Conservation (phyloP, 2,113 vertebrate genomes). For the Gasterosteus nipponicus region DNA sequence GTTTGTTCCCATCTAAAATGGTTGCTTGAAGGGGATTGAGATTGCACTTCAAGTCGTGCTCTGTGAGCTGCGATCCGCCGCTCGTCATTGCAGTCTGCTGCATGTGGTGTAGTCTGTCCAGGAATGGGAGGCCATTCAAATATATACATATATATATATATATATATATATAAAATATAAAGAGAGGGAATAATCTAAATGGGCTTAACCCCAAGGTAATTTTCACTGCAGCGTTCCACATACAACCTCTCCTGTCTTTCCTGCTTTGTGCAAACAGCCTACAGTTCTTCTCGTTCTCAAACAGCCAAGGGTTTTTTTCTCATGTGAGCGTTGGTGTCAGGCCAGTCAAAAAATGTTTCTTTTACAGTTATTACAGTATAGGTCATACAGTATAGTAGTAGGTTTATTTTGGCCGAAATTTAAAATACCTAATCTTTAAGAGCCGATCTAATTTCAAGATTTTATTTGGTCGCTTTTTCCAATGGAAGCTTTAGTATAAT, state of each 20-base stretch:
- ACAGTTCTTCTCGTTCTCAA: not conserved
- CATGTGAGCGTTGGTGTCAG: not conserved
- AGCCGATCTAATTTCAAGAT: not conserved
- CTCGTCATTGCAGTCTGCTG: slow-evolving; percentile 28
- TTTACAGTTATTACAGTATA: not conserved
- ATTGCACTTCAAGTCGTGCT: slow-evolving; percentile 50
- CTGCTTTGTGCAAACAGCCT: not conserved
- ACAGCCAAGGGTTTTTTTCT: not conserved
- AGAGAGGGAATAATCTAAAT: too few species aligned
- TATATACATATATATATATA: not conserved
- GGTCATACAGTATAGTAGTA: too few species aligned
- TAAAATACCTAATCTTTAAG: not conserved
- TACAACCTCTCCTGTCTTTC: not conserved
- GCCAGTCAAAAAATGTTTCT: not conserved
- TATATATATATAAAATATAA: too few species aligned
- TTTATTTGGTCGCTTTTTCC: not conserved
- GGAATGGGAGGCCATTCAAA: slow-evolving; percentile 12
- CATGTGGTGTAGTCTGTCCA: slow-evolving; percentile 12
- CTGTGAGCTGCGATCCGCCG: slow-evolving; percentile 23
- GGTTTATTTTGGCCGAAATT: not conserved
- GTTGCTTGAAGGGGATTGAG: slow-evolving; percentile 59
- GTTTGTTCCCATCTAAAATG: slow-evolving; percentile 68
- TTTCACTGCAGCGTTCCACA: too few species aligned
- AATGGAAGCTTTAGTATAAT: not conserved
- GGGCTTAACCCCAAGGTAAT: too few species aligned